Conservation (phyloP, 2,113 vertebrate genomes). For the Cryptotis parvus region DNA sequence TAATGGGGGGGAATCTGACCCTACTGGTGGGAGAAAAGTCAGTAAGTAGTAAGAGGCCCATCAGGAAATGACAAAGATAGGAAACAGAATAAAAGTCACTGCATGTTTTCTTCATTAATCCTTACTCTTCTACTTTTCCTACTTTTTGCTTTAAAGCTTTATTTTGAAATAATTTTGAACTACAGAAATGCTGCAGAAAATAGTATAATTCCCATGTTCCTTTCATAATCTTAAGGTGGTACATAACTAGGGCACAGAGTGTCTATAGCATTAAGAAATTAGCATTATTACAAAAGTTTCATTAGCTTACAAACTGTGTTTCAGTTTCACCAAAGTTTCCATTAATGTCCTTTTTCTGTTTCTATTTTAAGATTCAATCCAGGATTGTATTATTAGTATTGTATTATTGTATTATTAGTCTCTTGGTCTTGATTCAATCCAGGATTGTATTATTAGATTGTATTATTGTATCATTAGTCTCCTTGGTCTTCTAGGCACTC, state of each 20-base stretch:
- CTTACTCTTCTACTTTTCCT: neutral
- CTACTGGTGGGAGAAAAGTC: neutral
- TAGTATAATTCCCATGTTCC: neutral
- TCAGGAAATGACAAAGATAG: neutral
- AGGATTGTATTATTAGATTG: neutral
- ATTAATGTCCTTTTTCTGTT: neutral
- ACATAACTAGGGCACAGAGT: neutral
- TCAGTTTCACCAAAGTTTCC: neutral
- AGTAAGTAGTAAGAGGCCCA: neutral
- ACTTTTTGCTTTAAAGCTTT: conserved; percentile 4
- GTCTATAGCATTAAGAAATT: neutral
- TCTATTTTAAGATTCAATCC: neutral
- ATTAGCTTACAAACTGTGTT: neutral
- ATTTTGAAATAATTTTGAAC: conserved; percentile 53
- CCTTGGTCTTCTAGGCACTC: neutral
- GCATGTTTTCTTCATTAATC: neutral
- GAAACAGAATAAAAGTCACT: neutral
- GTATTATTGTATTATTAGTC: neutral
- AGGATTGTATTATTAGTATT: neutral
- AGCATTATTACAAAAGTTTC: neutral
- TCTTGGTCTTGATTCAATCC: neutral
- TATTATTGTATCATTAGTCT: neutral
- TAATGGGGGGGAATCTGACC: neutral
- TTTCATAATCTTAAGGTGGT: neutral
- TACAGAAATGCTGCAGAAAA: neutral